Evolutionary conservation across 2,888 invertebrate species (phyloP).

Genomic region (Platypus cylindrus): DNA sequence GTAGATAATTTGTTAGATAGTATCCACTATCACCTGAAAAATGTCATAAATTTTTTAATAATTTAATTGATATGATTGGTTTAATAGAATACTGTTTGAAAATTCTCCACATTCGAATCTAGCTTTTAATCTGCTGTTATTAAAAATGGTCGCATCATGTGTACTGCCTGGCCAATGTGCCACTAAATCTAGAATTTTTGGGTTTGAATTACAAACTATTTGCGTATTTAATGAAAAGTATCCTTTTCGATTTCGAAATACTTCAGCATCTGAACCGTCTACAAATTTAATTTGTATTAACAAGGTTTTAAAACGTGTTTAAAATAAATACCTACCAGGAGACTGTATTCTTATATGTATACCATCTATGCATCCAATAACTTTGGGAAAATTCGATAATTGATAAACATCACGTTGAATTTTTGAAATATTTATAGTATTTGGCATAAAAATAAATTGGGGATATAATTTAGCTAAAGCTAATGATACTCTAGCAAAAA

Average conservation of each 20-base stretch:
- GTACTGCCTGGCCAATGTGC: too few relatives aligned
- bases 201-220: slow-evolving; percentile 5
- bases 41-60: neutral
- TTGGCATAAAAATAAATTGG: slow-evolving; percentile 1
- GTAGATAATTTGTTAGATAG: neutral
- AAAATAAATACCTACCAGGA: slow-evolving; percentile 3
- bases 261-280: neutral
- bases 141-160: neutral
- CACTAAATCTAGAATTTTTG: slow-evolving; percentile 6
- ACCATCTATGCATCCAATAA: slow-evolving; percentile 3
- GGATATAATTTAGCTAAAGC: neutral
- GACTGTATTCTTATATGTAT: slow-evolving; percentile 4
- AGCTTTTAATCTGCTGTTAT: neutral
- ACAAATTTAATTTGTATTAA: too few relatives aligned
- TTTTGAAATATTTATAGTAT: neutral
- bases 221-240: slow-evolving; percentile 6
- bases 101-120: neutral
- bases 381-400: slow-evolving; percentile 1
- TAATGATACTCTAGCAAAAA: neutral
- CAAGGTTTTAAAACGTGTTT: too few relatives aligned
- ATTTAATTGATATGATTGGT: neutral
- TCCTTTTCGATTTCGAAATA: slow-evolving; percentile 3
- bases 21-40: neutral
- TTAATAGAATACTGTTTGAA: neutral
- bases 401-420: neutral